Conservation (phyloP, 2,888 invertebrate species). For the Cotesia congregata region DNA sequence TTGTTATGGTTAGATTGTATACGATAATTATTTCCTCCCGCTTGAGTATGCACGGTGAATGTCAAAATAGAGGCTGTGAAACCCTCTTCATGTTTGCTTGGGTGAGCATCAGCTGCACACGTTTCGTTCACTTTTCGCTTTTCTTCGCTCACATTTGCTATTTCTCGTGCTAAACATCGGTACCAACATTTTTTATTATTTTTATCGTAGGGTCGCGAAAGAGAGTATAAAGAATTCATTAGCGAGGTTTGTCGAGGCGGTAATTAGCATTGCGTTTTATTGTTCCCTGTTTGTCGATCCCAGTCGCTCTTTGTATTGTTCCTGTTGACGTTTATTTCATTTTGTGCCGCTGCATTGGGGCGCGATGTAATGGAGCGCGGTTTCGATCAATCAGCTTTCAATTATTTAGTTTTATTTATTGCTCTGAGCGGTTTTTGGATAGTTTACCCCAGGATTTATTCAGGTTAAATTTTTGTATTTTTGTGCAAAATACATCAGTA, state of each 20-base stretch:
- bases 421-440: neutral
- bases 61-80: slow-evolving; percentile 28
- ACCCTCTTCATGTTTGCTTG: slow-evolving; percentile 28
- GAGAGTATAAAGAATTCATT: neutral
- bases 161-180: neutral
- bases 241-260: neutral
- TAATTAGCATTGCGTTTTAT: neutral
- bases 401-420: neutral
- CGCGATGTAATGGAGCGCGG: neutral
- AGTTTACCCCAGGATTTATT: too few relatives aligned
- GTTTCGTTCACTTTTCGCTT: neutral
- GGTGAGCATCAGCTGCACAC: slow-evolving; percentile 14
- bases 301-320: neutral
- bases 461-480: too few relatives aligned
- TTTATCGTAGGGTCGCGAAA: neutral
- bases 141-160: neutral
- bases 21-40: slow-evolving; percentile 40
- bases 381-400: neutral
- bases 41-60: slow-evolving; percentile 30
- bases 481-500: too few relatives aligned
- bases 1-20: slow-evolving; percentile 32
- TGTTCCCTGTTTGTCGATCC: neutral
- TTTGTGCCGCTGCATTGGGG: neutral
- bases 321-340: neutral
- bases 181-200: neutral